phyloP scores from a whole-genome alignment of 2,888 invertebrate genomes.

The Metallyticus violacea region DNA sequence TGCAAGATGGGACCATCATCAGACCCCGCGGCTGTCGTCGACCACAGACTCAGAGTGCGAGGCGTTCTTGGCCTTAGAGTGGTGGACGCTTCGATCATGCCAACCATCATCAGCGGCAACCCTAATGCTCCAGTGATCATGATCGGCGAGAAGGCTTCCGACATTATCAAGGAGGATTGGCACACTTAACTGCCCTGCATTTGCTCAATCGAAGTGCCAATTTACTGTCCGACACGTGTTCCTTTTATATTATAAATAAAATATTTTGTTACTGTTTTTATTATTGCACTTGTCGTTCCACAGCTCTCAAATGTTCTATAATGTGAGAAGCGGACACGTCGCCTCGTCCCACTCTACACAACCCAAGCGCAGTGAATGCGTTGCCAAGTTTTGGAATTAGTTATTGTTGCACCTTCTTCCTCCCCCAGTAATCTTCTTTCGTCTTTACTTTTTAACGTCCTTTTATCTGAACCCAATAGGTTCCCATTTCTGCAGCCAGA shows the following conservation, averaged over 20 bases:
- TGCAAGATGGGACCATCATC: slow-evolving; percentile 81
- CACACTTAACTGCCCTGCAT: not conserved
- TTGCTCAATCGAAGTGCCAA: not conserved
- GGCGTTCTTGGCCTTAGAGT: slow-evolving; percentile 76
- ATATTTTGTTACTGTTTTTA: not conserved
- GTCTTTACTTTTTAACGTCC: no score
- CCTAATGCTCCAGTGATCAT: slow-evolving; percentile 87
- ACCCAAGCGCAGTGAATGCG: no score
- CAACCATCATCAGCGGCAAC: slow-evolving; percentile 83
- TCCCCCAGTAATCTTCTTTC: no score
- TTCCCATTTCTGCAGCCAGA: no score
- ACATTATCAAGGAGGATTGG: slow-evolving; percentile 88
- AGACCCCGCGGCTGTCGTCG: slow-evolving; percentile 77
- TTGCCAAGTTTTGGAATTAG: no score
- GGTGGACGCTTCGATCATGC: slow-evolving; percentile 86
- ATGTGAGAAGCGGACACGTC: no score
- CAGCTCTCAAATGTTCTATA: no score
- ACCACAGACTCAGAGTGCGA: slow-evolving; percentile 70
- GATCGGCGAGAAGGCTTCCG: slow-evolving; percentile 87
- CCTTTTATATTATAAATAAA: not conserved
- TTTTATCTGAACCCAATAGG: no score
- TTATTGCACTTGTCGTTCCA: not conserved
- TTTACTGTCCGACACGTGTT: not conserved
- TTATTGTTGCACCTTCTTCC: no score
- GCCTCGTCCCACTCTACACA: no score